A percentile compares a stretch with the other conserved stretches of the same genome.
phyloP scores from a whole-genome alignment of 2,797 vertebrate genomes.

The Arnoldichthys spilopterus region DNA sequence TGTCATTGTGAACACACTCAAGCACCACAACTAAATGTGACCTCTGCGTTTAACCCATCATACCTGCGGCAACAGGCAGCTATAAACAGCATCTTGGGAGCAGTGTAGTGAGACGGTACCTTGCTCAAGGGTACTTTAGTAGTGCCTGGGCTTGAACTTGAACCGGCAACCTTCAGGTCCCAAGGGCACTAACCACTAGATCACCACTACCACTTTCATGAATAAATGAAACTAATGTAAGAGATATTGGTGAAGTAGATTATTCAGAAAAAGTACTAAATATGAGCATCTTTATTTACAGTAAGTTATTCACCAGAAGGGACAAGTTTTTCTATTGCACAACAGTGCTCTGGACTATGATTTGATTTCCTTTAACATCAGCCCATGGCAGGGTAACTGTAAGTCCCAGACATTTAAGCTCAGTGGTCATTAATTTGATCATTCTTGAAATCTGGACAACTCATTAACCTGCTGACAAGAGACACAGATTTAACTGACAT shows the following conservation, averaged over 20 bases:
- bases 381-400: background rate
- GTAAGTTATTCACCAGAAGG: background rate
- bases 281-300: background rate
- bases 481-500: background rate
- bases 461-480: conserved; percentile 13
- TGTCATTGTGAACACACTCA: too few relatives aligned
- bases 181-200: too few relatives aligned
- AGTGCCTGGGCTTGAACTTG: too few relatives aligned
- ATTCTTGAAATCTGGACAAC: background rate
- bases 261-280: background rate
- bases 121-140: too few relatives aligned
- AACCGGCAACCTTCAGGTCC: too few relatives aligned
- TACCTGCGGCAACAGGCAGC: too few relatives aligned
- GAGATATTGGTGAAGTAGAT: background rate
- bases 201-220: too few relatives aligned
- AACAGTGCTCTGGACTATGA: background rate
- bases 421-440: background rate
- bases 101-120: too few relatives aligned
- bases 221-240: too few relatives aligned
- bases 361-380: conserved; percentile 7
- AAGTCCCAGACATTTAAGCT: background rate
- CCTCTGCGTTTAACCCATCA: too few relatives aligned
- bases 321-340: background rate
- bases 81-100: too few relatives aligned
- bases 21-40: too few relatives aligned